Evolutionary conservation across 2,888 invertebrate genomes (phyloP).

Genomic region (Oscheius myriophilus): DNA sequence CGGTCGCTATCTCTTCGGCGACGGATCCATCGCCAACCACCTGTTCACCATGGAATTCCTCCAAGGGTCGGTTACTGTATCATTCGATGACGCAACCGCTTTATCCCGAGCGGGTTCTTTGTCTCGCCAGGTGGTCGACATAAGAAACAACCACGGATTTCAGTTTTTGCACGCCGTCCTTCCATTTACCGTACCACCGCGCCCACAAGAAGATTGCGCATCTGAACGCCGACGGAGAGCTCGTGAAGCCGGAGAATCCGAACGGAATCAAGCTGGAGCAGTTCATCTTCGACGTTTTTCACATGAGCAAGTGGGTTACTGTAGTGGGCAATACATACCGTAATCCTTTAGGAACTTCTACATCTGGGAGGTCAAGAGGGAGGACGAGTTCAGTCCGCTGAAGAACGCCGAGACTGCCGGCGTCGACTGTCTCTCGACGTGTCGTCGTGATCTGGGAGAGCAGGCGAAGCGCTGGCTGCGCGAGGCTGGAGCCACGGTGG

Average conservation of each 20-base stretch:
- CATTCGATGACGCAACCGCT: slow-evolving; percentile 8
- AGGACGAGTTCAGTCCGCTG: slow-evolving; percentile 93
- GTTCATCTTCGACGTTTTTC: slow-evolving; percentile 98
- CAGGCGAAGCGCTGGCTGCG: slow-evolving; percentile 29
- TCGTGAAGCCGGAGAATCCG: slow-evolving; percentile 81
- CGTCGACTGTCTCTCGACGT: slow-evolving; percentile 86
- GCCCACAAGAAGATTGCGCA: slow-evolving; percentile 97
- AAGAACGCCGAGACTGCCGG: slow-evolving; percentile 89
- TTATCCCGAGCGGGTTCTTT: slow-evolving; percentile 24
- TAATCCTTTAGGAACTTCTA: slow-evolving; percentile 79
- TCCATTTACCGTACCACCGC: slow-evolving; percentile 84
- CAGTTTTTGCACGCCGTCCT: slow-evolving; percentile 76
- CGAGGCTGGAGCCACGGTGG: slow-evolving; percentile 11
- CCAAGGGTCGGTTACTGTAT: slow-evolving; percentile 74
- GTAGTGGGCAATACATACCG: slow-evolving; percentile 1
- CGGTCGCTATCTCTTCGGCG: slow-evolving; percentile 85
- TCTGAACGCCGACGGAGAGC: slow-evolving; percentile 75
- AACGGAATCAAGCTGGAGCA: slow-evolving; percentile 99
- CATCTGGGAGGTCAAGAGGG: slow-evolving; percentile 87
- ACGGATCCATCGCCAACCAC: slow-evolving; percentile 98
- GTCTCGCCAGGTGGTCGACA: neutral
- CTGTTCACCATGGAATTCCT: slow-evolving; percentile 88
- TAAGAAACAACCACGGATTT: slow-evolving; percentile 4
- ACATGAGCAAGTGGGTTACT: slow-evolving; percentile 80
- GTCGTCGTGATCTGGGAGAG: slow-evolving; percentile 38